Base-by-base conservation (phyloP, 2,797 vertebrate genomes). In the Cuculus canorus region DNA sequence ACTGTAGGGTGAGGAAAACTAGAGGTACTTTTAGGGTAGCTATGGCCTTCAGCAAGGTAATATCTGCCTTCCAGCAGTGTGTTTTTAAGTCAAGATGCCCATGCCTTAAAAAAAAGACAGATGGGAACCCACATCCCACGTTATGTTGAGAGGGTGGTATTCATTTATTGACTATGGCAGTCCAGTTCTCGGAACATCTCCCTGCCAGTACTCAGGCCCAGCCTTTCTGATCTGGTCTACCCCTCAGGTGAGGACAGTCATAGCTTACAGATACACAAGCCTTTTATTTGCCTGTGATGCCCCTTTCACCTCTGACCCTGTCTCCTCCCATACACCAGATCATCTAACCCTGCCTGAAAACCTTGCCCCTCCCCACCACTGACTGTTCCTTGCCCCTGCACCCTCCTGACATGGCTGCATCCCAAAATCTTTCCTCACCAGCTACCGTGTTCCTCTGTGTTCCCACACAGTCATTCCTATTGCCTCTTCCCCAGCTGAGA, bases 1-100 rank as follows among this genome's bases (percentile, higher is more conserved):
- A 41, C 47, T 54, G 95, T 50, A 81, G 82, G 72, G 93, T 76
- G 84, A 94, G 89, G 86, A 89, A 89, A 85, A 60, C 61, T 39
- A 75, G 85, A 81, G 92, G 81, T 92, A 82, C 81, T 65, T 85
- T 39, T 28, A 78, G 61, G 35, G 30, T 68, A 65, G 41, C 28
- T 54, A 54, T 88, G 88, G 80, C 88, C 93, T 85, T 94, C 83
- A 69, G 61, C 71, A 78, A 54, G 80, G 45, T 50, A 73, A 85
- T 88, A 96, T 61, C 81, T 95, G 75, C 61, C 37, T 86, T 90
- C 53, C 50, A 33, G 69, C 53, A 87, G 48, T 48, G 65, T 63
- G 54, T 56, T 82, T 92, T 87, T 53, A 76, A 72, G 54, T 48
- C 69, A 88, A 71, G 82, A 93, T 30, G 35, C 35, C 80, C 0